Conservation (phyloP, 2,113 vertebrate genomes). For the Aspiorhynchus laticeps region DNA sequence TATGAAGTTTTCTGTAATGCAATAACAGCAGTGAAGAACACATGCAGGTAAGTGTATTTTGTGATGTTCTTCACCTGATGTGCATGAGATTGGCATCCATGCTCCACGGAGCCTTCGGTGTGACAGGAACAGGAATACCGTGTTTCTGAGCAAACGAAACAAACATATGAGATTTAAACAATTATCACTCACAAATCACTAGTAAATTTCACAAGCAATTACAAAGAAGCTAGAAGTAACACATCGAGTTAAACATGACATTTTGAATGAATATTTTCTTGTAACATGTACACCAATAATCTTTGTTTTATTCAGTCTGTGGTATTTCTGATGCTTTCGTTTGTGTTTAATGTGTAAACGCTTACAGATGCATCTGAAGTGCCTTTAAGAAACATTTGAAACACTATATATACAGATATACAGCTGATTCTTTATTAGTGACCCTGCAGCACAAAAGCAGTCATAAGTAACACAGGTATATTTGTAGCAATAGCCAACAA, state of each 20-base stretch:
- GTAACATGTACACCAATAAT: too few relatives aligned
- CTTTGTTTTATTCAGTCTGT: neutral
- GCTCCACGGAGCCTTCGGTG: slow-evolving; percentile 90
- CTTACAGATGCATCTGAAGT: too few relatives aligned
- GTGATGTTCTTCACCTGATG: slow-evolving; percentile 81
- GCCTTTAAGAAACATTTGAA: too few relatives aligned
- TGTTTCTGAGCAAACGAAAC: slow-evolving; percentile 77
- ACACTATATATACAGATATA: too few relatives aligned
- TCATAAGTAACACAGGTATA: too few relatives aligned
- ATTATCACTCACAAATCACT: neutral
- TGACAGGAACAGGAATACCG: slow-evolving; percentile 89
- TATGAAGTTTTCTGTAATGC: neutral
- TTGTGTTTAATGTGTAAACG: neutral
- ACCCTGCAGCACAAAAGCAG: too few relatives aligned
- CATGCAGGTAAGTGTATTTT: neutral
- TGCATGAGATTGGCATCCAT: slow-evolving; percentile 99
- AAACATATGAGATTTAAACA: neutral
- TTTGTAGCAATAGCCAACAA: too few relatives aligned
- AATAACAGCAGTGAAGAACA: neutral
- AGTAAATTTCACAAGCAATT: neutral
- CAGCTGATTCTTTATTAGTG: too few relatives aligned
- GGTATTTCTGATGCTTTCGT: neutral
- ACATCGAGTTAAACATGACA: too few relatives aligned
- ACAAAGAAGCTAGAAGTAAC: neutral
- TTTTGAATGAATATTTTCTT: too few relatives aligned